Conservation (phyloP, 2,888 invertebrate species). For the Marronus borbonicus region DNA sequence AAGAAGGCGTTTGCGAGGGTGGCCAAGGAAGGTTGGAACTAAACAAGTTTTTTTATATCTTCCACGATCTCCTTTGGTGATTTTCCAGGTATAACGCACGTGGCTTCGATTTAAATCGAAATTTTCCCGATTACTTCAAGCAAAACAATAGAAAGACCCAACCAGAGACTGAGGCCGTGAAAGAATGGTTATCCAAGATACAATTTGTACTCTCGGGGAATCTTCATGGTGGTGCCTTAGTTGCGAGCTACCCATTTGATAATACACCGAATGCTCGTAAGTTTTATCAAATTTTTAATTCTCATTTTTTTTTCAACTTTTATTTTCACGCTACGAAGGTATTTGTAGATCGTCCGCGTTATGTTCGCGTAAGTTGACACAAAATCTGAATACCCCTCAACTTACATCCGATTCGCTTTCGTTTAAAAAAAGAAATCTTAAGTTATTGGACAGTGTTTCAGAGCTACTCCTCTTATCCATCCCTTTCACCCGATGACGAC, state of each 20-base stretch:
- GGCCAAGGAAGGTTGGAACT: slow-evolving; percentile 84
- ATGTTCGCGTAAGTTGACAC: slow-evolving; percentile 78
- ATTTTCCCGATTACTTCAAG: slow-evolving; percentile 96
- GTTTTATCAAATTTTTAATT: slow-evolving; percentile 63
- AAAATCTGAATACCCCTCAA: no score
- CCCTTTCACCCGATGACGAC: slow-evolving; percentile 93
- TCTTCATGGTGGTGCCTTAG: slow-evolving; percentile 94
- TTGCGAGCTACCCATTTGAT: slow-evolving; percentile 98
- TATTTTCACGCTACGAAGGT: slow-evolving; percentile 69
- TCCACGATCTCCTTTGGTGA: not conserved
- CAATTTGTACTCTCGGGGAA: slow-evolving; percentile 96
- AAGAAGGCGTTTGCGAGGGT: slow-evolving; percentile 90
- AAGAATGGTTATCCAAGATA: slow-evolving; percentile 93
- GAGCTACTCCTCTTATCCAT: slow-evolving; percentile 86
- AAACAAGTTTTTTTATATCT: not conserved
- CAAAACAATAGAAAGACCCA: slow-evolving; percentile 89
- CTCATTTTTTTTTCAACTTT: not conserved
- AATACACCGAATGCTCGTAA: slow-evolving; percentile 95
- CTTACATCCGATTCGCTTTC: not conserved
- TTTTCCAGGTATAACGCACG: slow-evolving; percentile 84
- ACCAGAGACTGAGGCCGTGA: slow-evolving; percentile 95
- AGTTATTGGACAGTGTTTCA: slow-evolving; percentile 81
- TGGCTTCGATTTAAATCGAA: slow-evolving; percentile 93
- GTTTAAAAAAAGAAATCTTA: not conserved
- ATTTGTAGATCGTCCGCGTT: slow-evolving; percentile 83